These are phyloP conservation scores for Coccyzus lansbergi DNA, from an alignment of 2,797 vertebrate genomes.

Conservation along the genomic window DNA sequence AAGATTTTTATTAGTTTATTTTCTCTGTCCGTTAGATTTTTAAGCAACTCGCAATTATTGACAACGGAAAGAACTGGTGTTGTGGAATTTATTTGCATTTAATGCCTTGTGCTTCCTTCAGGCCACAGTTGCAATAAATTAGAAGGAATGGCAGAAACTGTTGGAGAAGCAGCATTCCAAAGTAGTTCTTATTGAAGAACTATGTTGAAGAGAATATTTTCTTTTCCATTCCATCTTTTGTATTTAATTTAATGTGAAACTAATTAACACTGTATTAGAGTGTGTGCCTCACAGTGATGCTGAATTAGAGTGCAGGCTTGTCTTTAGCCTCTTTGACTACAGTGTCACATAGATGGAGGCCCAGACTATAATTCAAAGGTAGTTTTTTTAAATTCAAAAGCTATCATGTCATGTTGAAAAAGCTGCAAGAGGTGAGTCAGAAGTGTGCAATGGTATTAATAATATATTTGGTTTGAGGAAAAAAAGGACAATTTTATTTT, in stretches of 20 bases:
- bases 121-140: not conserved
- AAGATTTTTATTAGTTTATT: not conserved
- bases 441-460: not conserved
- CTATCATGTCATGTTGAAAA: not conserved
- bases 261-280: not conserved
- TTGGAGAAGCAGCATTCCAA: not conserved
- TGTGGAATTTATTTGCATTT: not conserved
- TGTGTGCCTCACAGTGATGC: not conserved
- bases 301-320: not conserved
- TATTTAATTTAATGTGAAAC: not conserved
- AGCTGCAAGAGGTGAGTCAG: conserved; percentile 12
- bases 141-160: not conserved
- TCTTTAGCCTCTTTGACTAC: not conserved
- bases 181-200: not conserved
- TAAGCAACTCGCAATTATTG: not conserved
- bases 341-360: not conserved
- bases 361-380: not conserved
- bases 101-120: not conserved
- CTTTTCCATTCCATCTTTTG: not conserved
- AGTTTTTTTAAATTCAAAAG: not conserved
- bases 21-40: not conserved
- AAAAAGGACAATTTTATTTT: not conserved
- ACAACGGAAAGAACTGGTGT: not conserved
- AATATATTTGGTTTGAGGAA: not conserved
- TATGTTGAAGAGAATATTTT: not conserved